Base-by-base conservation (phyloP, 2,888 invertebrate species). In the Eubasilissa splendida region DNA sequence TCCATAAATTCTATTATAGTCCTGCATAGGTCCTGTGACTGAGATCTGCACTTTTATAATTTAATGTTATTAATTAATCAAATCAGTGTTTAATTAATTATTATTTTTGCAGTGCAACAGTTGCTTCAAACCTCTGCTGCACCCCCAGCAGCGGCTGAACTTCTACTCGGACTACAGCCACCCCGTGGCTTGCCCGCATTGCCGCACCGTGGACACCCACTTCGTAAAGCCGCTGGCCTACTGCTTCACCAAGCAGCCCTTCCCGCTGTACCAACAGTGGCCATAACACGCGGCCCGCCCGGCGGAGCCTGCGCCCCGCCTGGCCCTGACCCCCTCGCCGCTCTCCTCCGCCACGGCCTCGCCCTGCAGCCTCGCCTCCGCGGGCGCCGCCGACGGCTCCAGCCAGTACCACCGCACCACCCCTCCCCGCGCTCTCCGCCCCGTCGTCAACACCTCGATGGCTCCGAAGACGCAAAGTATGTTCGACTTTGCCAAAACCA, bases 111-210 rank as follows among this genome's bases (percentile, higher is more conserved):
- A 97, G 95, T 99, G 99, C 92, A 97, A 96, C 92, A 94, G 93
- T 87, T 99, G 99, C 92, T 95, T 93, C 90, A 95, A 96, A 89
- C 94, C 96, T 66, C 93, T 98, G 83, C 93, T 97, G 85, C 95
- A 96, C 88, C 96, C 96, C 12, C 95, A 95, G 87, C 96, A 96
- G 88, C 94, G 95, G 87, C 91, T 97, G 85, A 96, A 96, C 90
- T 96, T 93, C 92, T 99, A 96, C 92, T 97, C 97, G 86, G 97
- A 98, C 90, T 98, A 98, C 91, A 97, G 96, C 87, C 96, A 96
- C 87, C 94, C 95, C 86, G 94, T 96, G 87, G 94, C 95, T 85
- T 99, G 99, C 89, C 97, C 97, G 58, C 96, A 96, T 88, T 99
- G 98, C 92, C 94, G 95, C 86, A 93, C 94, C 77, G 92, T 95